phyloP scores from a whole-genome alignment of 1,140 invertebrate species.

The Scaptodrosophila lebanonensis region DNA sequence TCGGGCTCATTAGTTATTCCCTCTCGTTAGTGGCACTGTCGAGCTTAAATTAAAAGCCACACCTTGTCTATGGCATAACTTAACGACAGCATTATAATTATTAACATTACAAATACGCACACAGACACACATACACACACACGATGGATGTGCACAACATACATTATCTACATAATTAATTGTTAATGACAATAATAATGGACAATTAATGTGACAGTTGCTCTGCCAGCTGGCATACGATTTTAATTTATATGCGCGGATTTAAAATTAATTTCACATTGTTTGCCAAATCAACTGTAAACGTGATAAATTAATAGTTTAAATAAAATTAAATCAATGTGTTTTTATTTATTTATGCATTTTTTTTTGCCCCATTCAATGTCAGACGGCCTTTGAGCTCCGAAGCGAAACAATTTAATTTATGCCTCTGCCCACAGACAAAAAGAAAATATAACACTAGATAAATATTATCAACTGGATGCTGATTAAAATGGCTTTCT shows the following conservation, averaged over 20 bases:
- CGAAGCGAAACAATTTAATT: neutral
- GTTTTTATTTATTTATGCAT: slow-evolving; percentile 1
- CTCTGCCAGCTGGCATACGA: neutral
- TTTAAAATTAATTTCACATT: slow-evolving; percentile 63
- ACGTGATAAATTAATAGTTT: slow-evolving; percentile 65
- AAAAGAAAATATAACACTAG: slow-evolving; percentile 1
- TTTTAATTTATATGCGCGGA: slow-evolving; percentile 51
- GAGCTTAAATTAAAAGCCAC: too few relatives aligned
- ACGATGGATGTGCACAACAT: neutral
- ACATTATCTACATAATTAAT: slow-evolving; percentile 65
- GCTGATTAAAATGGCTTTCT: slow-evolving; percentile 5
- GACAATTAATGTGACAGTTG: slow-evolving; percentile 45
- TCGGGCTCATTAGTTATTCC: too few relatives aligned
- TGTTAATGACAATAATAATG: slow-evolving; percentile 60
- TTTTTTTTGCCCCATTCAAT: too few relatives aligned
- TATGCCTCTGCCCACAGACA: too few relatives aligned
- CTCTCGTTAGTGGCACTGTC: too few relatives aligned
- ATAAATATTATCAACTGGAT: slow-evolving; percentile 1
- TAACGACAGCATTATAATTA: too few relatives aligned
- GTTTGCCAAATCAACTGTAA: slow-evolving; percentile 62
- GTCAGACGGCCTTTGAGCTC: neutral
- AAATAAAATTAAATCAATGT: slow-evolving; percentile 39
- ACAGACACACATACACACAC: neutral
- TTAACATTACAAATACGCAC: too few relatives aligned
- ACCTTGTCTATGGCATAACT: too few relatives aligned